These are phyloP conservation scores for Alectura lathami DNA, from an alignment of 2,113 vertebrate species.

Conservation along the genomic window DNA sequence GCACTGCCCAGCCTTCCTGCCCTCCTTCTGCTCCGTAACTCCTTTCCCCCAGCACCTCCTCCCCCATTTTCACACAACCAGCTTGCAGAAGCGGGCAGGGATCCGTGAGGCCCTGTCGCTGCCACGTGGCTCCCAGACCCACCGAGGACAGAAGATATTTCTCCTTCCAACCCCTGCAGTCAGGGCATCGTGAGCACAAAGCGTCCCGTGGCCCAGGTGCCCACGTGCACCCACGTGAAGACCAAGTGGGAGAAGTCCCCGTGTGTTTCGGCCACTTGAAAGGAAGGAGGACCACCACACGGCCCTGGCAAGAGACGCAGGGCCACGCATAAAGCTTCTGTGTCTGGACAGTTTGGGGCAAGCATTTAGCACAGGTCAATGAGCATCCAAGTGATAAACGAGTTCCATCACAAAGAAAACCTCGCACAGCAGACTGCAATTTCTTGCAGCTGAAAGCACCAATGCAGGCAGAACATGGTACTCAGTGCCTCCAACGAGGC, in stretches of 20 bases:
- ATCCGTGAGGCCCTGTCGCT: no score
- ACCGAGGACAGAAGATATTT: no score
- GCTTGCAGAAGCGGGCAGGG: neutral
- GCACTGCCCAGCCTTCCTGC: neutral
- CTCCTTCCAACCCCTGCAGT: neutral
- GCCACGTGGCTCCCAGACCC: no score
- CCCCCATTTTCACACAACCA: no score
- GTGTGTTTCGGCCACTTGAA: neutral
- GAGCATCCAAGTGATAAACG: neutral
- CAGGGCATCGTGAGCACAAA: neutral
- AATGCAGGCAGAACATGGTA: neutral
- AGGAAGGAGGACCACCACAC: neutral
- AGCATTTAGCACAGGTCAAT: neutral
- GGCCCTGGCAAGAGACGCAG: neutral
- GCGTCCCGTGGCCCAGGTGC: neutral
- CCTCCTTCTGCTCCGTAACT: neutral
- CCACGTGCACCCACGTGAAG: neutral
- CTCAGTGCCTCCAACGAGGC: neutral
- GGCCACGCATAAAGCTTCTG: neutral
- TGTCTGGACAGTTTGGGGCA: no score
- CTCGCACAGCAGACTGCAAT: neutral
- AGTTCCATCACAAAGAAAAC: neutral
- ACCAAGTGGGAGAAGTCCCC: neutral
- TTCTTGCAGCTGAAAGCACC: neutral
- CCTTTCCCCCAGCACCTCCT: no score